A percentile compares a stretch with the other conserved stretches of the same genome.
Evolutionary conservation across 23 tunicate genomes (phyloP).

Genomic region (Corella eumyota): DNA sequence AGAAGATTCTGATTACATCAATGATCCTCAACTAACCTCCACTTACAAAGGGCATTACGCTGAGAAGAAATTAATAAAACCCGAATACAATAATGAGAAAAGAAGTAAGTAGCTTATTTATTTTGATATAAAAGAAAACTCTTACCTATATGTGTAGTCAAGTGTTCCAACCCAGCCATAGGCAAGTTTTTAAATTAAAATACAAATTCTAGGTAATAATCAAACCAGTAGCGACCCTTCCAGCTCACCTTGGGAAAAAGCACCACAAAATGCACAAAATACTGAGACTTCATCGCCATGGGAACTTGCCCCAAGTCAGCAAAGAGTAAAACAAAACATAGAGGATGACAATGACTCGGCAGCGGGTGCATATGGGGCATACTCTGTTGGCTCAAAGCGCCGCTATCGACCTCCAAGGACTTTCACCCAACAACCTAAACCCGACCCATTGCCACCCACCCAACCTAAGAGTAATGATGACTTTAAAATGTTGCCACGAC

Average conservation of each 20-base stretch:
- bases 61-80: slow-evolving; percentile 43
- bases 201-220: too few relatives aligned
- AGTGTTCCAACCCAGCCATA: too few relatives aligned
- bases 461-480: too few relatives aligned
- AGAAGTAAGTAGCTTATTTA: background rate
- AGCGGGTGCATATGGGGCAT: slow-evolving; percentile 70
- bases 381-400: slow-evolving; percentile 22
- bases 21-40: slow-evolving; percentile 43
- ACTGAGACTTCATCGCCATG: background rate
- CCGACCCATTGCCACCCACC: too few relatives aligned
- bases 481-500: too few relatives aligned
- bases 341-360: slow-evolving; percentile 41
- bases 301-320: background rate
- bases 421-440: too few relatives aligned
- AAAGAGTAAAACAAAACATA: too few relatives aligned
- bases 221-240: too few relatives aligned
- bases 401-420: slow-evolving; percentile 5
- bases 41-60: slow-evolving; percentile 36
- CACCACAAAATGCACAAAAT: background rate
- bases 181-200: too few relatives aligned
- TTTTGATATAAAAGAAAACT: background rate
- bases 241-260: too few relatives aligned
- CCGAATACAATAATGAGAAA: slow-evolving; percentile 18
- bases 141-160: too few relatives aligned
- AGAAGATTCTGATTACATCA: slow-evolving; percentile 38